phyloP scores from a whole-genome alignment of 2,888 invertebrate species.

The Orchesella flavescens region DNA sequence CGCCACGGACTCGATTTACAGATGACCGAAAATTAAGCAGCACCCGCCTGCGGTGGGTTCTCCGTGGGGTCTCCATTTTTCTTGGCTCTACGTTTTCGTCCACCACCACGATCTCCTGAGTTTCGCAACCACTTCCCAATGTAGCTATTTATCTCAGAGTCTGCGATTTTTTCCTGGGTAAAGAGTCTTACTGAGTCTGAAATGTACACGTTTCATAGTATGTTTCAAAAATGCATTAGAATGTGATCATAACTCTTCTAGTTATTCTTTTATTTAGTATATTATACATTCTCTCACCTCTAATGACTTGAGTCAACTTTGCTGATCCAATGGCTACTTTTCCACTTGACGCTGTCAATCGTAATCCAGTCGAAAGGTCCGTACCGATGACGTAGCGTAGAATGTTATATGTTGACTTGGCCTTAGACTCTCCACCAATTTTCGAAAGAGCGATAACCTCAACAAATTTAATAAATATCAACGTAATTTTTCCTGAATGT shows the following conservation, averaged over 20 bases:
- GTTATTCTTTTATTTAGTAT: too few relatives aligned
- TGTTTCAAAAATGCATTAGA: not conserved
- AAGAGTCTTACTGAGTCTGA: not conserved
- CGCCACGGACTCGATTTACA: not conserved
- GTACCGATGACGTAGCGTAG: not conserved
- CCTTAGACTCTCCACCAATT: not conserved
- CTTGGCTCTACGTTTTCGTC: not conserved
- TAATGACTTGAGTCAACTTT: not conserved
- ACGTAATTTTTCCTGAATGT: not conserved
- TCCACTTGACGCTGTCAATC: not conserved
- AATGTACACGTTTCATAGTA: not conserved
- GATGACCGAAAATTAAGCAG: not conserved
- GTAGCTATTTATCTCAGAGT: not conserved
- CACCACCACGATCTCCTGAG: slow-evolving; percentile 6
- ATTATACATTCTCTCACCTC: not conserved
- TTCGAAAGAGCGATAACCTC: not conserved
- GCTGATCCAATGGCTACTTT: not conserved
- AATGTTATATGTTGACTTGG: not conserved
- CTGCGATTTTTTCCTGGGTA: too few relatives aligned
- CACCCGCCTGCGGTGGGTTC: slow-evolving; percentile 10
- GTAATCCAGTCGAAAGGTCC: not conserved
- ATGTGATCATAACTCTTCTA: too few relatives aligned
- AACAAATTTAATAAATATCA: not conserved
- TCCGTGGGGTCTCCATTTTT: slow-evolving; percentile 23
- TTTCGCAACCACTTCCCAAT: slow-evolving; percentile 37